These are phyloP conservation scores for Caenorhabditis inopinata DNA, from an alignment of 1,140 invertebrate genomes.

Conservation along the genomic window DNA sequence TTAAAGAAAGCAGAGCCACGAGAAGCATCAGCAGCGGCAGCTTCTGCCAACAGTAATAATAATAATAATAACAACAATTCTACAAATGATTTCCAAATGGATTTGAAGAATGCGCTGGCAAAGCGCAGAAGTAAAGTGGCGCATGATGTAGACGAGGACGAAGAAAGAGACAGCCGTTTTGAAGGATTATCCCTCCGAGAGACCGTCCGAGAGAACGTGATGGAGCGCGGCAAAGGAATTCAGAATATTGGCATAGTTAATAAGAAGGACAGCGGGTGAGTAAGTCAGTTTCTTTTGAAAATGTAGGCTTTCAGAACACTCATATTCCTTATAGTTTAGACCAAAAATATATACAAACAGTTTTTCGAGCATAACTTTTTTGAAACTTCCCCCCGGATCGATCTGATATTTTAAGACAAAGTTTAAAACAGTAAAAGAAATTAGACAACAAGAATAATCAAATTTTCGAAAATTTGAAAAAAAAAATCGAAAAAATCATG, in stretches of 20 bases:
- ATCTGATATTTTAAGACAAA: too few relatives aligned
- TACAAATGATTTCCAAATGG: slow-evolving; percentile 58
- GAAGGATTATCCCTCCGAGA: slow-evolving; percentile 41
- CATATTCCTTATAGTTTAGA: too few relatives aligned
- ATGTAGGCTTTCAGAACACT: too few relatives aligned
- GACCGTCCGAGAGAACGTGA: slow-evolving; percentile 43
- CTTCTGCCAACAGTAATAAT: slow-evolving; percentile 24
- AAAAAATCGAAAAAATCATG: too few relatives aligned
- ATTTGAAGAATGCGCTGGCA: slow-evolving; percentile 63
- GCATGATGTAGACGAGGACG: slow-evolving; percentile 58
- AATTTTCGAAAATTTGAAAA: too few relatives aligned
- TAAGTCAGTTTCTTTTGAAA: slow-evolving; percentile 30
- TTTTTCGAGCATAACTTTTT: too few relatives aligned
- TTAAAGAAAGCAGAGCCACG: slow-evolving; percentile 53
- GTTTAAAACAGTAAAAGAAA: too few relatives aligned
- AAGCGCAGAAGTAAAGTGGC: slow-evolving; percentile 61
- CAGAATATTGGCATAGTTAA: slow-evolving; percentile 57
- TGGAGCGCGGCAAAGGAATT: slow-evolving; percentile 7
- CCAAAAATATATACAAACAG: too few relatives aligned
- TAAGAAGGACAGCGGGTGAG: slow-evolving; percentile 65
- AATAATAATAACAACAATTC: slow-evolving; percentile 34
- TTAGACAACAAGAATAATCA: too few relatives aligned
- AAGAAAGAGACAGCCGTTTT: slow-evolving; percentile 35
- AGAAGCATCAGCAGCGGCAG: slow-evolving; percentile 1
- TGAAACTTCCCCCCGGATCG: too few relatives aligned